Evolutionary conservation across 2,797 vertebrate genomes (phyloP), one percentile per base, ranked within the genome.

Genomic region (Corythornis leucogaster): DNA sequence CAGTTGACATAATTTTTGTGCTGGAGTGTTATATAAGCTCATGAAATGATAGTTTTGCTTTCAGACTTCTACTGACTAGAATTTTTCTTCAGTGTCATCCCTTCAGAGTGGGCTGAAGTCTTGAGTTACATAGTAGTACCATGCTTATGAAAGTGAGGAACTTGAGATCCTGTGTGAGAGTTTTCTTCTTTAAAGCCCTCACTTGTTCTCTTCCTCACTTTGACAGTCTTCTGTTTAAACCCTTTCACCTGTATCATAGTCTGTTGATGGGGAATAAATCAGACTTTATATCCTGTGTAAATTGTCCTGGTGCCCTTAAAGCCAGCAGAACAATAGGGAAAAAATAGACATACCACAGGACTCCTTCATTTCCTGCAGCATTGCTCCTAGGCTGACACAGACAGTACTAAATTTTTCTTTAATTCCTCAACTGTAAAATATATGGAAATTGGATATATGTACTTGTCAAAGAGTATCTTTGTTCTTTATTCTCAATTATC

Each of bases 51-150:
- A 61, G 54, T 12, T 78, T 69, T 42, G 59, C 63, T 79, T 70
- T 48, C 51, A 31, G 12, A 1, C 43, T 66, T 46, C 11, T 22
- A 1, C 58, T 67, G 35, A 26, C 68, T 31, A 31, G 42, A 14
- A 2, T 38, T 73, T 18, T 51, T 58, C 40, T 46, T 26, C 48
- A 12, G 24, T 42, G 12, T 30, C 21, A 54, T 4, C 43, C 30
- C 20, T 83, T 77, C 55, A 8, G 1, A 4, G 38, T 24, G 28
- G 62, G 35, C 71, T 55, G 48, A 30, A 57, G 17, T 33, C 28
- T 13, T 16, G 53, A 11, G 7, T 58, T 12, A 11, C 0, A 0
- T 30, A 45, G 3, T 22, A 35, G 3, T 5, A 18, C 48, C 31
- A 12, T 18, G 1, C 58, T 87, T n/a, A 9, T 20, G 28, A 7